A percentile compares a stretch with the other conserved stretches of the same genome.
Evolutionary conservation across 2,888 invertebrate species (phyloP).

Genomic region (Tipula unca): DNA sequence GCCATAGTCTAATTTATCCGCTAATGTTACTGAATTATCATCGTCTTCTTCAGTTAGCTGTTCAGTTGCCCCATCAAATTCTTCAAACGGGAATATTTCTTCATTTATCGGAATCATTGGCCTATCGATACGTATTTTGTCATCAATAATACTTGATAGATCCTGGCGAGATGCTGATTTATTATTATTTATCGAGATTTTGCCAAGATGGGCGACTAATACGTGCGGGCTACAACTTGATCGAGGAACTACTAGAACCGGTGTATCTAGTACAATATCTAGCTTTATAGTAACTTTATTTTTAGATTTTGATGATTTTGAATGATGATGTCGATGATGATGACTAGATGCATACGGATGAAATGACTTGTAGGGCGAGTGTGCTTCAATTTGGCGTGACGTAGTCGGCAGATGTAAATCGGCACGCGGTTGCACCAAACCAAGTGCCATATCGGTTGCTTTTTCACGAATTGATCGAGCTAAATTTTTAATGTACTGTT

Average conservation of each 20-base stretch:
- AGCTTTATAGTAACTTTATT: constrained; percentile 41
- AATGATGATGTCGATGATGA: background rate
- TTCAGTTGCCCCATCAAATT: background rate
- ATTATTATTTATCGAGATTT: constrained; percentile 56
- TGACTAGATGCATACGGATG: background rate
- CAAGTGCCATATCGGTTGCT: constrained; percentile 89
- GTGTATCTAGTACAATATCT: constrained; percentile 78
- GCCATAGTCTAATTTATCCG: background rate
- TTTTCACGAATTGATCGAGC: constrained; percentile 81
- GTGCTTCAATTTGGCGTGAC: background rate
- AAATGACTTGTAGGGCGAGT: background rate
- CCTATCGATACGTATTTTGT: constrained; percentile 22
- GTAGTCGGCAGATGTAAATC: constrained; percentile 21
- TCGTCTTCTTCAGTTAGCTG: constrained; percentile 21
- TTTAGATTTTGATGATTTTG: background rate
- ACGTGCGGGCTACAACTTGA: constrained; percentile 70
- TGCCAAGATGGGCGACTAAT: constrained; percentile 85
- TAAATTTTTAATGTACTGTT: constrained; percentile 66
- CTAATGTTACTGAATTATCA: background rate
- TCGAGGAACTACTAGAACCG: constrained; percentile 81
- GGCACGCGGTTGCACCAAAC: constrained; percentile 64
- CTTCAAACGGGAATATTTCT: constrained; percentile 20
- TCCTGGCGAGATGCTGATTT: constrained; percentile 29
- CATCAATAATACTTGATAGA: constrained; percentile 2
- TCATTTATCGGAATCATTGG: constrained; percentile 27